These are phyloP conservation scores for Lepisosteus osseus DNA, from an alignment of 2,113 vertebrate genomes.

Conservation along the genomic window DNA sequence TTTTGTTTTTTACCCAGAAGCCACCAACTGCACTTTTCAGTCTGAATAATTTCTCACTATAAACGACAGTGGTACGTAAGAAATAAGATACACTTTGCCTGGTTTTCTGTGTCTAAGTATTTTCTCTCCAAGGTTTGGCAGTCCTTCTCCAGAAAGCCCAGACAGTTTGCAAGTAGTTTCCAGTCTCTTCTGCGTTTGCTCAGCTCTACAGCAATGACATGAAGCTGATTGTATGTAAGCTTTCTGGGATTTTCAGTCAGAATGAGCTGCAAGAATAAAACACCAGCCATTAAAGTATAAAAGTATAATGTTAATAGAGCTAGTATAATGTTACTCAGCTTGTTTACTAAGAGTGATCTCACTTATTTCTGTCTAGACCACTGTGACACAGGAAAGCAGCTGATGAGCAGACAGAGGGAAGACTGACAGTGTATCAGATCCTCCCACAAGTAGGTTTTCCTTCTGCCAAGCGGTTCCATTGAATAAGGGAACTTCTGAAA, in stretches of 20 bases:
- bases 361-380: no score
- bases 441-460: no score
- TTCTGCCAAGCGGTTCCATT: no score
- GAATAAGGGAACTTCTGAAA: no score
- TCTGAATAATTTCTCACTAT: no score
- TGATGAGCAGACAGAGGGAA: no score
- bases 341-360: no score
- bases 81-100: neutral
- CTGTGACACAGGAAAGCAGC: no score
- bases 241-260: neutral
- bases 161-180: constrained; percentile 12
- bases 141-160: constrained; percentile 14
- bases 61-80: no score
- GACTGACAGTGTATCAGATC: no score
- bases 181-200: constrained; percentile 3
- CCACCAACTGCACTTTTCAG: no score
- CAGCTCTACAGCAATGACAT: constrained; percentile 7
- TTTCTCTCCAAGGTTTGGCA: constrained; percentile 1
- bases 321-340: neutral
- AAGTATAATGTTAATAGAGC: neutral
- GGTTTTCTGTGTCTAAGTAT: neutral
- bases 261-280: neutral
- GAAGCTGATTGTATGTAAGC: neutral
- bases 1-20: no score
- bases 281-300: neutral